phyloP scores from a whole-genome alignment of 2,888 invertebrate species.

The Cylindroiulus punctatus region DNA sequence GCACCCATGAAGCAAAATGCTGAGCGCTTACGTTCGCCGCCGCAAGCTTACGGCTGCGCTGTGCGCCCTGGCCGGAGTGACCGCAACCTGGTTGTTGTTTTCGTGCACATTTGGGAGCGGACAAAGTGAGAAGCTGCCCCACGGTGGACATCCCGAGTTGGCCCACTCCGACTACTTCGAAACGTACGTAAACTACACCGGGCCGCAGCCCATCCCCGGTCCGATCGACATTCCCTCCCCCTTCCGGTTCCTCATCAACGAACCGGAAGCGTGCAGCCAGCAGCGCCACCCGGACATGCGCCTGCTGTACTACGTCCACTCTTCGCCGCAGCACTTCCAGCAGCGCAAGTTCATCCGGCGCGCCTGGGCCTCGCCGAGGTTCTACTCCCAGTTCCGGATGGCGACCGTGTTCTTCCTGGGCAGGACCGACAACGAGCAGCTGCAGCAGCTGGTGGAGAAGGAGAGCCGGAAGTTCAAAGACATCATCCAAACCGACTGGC shows the following conservation, averaged over 20 bases:
- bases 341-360: conserved; percentile 55
- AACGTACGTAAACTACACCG: neutral
- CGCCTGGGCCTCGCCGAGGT: conserved; percentile 54
- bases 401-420: conserved; percentile 61
- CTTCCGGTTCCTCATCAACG: neutral
- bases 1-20: no score
- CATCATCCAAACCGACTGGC: conserved; percentile 63
- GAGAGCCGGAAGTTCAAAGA: conserved; percentile 60
- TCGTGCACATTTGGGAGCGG: no score
- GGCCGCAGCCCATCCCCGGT: neutral
- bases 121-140: neutral
- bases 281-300: neutral
- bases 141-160: no score
- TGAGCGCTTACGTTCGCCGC: no score
- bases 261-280: neutral
- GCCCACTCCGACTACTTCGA: neutral
- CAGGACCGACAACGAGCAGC: conserved; percentile 56
- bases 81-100: no score
- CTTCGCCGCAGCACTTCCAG: conserved; percentile 50
- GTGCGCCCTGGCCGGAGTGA: no score
- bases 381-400: conserved; percentile 8
- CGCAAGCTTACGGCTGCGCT: no score
- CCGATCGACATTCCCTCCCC: neutral
- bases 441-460: conserved; percentile 57
- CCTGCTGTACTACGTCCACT: conserved; percentile 50